Conservation (phyloP, 2,888 invertebrate species). For the Drosophila niveifrons region DNA sequence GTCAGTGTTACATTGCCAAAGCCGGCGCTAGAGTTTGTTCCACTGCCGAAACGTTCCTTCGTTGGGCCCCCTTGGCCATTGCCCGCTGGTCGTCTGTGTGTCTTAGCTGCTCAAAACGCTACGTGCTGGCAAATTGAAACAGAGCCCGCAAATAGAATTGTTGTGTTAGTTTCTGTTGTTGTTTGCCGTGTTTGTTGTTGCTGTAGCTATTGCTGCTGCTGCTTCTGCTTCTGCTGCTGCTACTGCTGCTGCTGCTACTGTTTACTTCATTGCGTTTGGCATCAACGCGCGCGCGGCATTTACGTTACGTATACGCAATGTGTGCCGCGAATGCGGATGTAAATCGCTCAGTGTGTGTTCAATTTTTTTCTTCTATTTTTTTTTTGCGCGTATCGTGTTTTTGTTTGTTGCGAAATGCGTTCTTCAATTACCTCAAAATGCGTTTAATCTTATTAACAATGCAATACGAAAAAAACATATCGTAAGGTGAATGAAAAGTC, state of each 20-base stretch:
- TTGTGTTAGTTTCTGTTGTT: conserved; percentile 42
- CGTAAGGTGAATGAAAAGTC: background rate
- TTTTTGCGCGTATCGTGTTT: conserved; percentile 7
- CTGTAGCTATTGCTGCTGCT: conserved; percentile 7
- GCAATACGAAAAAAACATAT: conserved; percentile 1
- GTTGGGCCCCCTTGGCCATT: conserved; percentile 26
- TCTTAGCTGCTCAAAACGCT: conserved; percentile 42
- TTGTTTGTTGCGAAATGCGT: background rate
- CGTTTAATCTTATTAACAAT: conserved; percentile 35
- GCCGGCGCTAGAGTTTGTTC: conserved; percentile 61
- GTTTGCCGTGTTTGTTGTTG: background rate
- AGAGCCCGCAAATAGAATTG: conserved; percentile 55
- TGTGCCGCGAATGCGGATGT: conserved; percentile 49
- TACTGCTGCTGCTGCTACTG: conserved; percentile 25
- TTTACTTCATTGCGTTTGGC: conserved; percentile 55
- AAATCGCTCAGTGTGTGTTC: conserved; percentile 16
- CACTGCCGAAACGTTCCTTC: conserved; percentile 47
- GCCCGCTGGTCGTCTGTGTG: conserved; percentile 37
- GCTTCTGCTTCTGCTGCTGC: conserved; percentile 11
- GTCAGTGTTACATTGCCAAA: conserved; percentile 77
- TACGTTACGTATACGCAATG: conserved; percentile 55
- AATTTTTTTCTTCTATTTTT: background rate
- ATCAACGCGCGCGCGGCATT: conserved; percentile 60
- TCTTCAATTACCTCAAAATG: conserved; percentile 24
- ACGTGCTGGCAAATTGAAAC: conserved; percentile 70